Evolutionary conservation across 2,797 vertebrate species (phyloP), one percentile per base, ranked within the genome.

Genomic region (Ctenochaetus hawaiiensis): DNA sequence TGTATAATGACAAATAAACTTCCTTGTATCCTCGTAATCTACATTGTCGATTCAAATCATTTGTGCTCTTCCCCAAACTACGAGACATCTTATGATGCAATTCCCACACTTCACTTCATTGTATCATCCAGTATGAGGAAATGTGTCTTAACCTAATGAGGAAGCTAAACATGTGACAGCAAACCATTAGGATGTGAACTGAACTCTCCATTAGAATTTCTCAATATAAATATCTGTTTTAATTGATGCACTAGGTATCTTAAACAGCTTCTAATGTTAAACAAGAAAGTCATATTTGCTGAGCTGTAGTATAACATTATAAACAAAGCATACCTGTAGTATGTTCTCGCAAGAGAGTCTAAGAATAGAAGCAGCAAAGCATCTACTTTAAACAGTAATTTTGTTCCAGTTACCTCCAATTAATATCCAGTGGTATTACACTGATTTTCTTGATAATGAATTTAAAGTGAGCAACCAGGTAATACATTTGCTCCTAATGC

Each of bases 21-120:
- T n/a, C n/a, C n/a, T n/a, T n/a, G n/a, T n/a, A n/a, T n/a, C n/a
- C 22, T 47, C 64, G 56, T 51, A 74, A 74, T 85, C 72, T 73
- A 65, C 75, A 67, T 77, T 41, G 48, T 47, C 72, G 66, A 76
- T 37, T 53, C 45, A 53, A 61, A 48, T 77, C 65, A 45, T 65
- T 62, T 66, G 37, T 68, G 23, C 37, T 73, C 52, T 49, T 56
- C 76, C 62, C n/a, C 52, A 49, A 63, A 72, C 71, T 48, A 64
- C 58, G 54, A 49, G 51, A 58, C 45, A 34, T 59, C 67, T 81
- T 41, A 66, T 26, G 51, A 68, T 51, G 22, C 3, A n/a, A 22
- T 71, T 34, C 12, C 26, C 4, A 22, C 54, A 23, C 5, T 26
- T 64, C 17, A 12, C 1, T 13, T 5, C 44, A 0, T 14, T 8